Conservation (phyloP, 2,797 vertebrate species). For the Peromyscus eremicus region DNA sequence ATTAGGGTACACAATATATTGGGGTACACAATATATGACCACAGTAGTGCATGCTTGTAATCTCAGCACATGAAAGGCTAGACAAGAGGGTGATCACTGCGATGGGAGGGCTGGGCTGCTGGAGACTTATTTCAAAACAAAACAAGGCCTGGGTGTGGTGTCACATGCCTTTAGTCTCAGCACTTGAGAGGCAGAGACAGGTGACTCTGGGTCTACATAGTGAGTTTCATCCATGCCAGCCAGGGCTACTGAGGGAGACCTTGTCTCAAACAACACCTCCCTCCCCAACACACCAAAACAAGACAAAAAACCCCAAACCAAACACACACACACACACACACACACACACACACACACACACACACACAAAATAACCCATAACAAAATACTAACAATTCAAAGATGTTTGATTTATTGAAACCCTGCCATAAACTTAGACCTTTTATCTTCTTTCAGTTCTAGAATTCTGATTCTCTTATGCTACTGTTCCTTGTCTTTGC, state of each 20-base stretch:
- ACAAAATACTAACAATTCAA: neutral
- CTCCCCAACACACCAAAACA: neutral
- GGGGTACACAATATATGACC: too few relatives aligned
- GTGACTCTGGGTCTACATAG: neutral
- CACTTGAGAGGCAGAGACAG: neutral
- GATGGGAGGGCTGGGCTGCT: too few relatives aligned
- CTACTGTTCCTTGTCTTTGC: conserved; percentile 28
- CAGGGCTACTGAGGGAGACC: neutral
- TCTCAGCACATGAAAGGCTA: neutral
- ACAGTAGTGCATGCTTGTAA: neutral
- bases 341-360: too few relatives aligned
- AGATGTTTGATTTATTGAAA: neutral
- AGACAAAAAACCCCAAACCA: too few relatives aligned
- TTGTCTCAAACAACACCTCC: too few relatives aligned
- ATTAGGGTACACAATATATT: too few relatives aligned
- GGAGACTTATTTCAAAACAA: neutral
- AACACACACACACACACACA: too few relatives aligned
- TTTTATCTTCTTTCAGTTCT: conserved; percentile 51
- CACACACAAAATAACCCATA: too few relatives aligned
- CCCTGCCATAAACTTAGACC: neutral
- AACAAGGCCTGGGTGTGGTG: neutral
- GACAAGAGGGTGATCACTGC: neutral
- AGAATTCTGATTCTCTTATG: conserved; percentile 26
- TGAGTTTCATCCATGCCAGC: neutral
- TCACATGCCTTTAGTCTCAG: neutral